Evolutionary conservation across 2,113 vertebrate species (phyloP).

Genomic region (Butorides virescens): DNA sequence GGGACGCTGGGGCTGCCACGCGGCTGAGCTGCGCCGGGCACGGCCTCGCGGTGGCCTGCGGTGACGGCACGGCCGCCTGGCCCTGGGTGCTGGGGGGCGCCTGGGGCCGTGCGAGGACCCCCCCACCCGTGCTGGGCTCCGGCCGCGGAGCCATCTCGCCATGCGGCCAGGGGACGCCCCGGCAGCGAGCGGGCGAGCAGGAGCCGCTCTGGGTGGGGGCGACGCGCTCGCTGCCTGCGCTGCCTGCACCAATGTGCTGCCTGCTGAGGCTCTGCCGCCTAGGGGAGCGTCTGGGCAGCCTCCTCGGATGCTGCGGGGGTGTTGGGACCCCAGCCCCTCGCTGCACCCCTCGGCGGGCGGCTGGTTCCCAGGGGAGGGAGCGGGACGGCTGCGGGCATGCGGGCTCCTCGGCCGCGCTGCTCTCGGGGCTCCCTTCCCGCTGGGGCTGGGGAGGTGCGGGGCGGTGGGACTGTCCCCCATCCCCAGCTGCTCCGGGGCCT

Average conservation of each 20-base stretch:
- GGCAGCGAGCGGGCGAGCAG: not conserved
- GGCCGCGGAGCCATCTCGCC: not conserved
- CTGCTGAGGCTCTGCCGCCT: not conserved
- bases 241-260: not conserved
- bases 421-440: fast-evolving
- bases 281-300: not conserved
- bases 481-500: not conserved
- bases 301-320: not conserved
- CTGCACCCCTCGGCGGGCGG: fast-evolving
- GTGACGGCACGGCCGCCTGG: fast-evolving
- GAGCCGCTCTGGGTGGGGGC: not conserved
- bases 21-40: not conserved
- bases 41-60: fast-evolving
- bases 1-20: not conserved
- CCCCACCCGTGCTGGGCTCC: not conserved
- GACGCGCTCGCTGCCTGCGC: not conserved
- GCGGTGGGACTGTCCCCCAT: not conserved
- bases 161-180: not conserved
- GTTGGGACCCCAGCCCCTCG: not conserved
- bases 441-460: not conserved
- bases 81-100: not conserved
- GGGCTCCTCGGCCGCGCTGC: fast-evolving
- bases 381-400: not conserved
- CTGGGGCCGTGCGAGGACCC: not conserved
- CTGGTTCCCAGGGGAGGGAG: not conserved